Conservation (phyloP, 1,140 invertebrate species). For the Drosophila tsacasi region DNA sequence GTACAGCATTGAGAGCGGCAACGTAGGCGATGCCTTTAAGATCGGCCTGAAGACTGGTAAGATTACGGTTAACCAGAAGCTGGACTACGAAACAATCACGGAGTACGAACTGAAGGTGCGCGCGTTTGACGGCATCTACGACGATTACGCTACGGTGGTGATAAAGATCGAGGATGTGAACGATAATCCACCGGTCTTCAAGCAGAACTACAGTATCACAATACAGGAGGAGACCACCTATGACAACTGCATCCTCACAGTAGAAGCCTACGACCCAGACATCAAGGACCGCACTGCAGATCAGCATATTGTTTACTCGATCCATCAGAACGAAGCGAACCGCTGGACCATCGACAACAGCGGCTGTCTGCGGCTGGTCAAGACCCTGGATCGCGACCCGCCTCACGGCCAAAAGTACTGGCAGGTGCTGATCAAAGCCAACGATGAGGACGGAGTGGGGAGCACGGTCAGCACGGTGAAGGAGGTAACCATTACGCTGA, state of each 20-base stretch:
- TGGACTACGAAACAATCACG: constrained; percentile 95
- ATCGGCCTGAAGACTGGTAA: constrained; percentile 92
- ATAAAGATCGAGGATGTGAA: constrained; percentile 94
- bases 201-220: constrained; percentile 88
- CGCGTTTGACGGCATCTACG: constrained; percentile 92
- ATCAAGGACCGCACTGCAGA: constrained; percentile 90
- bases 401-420: constrained; percentile 93
- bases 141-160: constrained; percentile 90
- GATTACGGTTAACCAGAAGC: constrained; percentile 90
- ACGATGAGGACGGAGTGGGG: constrained; percentile 92
- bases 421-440: constrained; percentile 93
- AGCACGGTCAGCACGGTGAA: constrained; percentile 87
- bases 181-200: constrained; percentile 93
- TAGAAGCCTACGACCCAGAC: constrained; percentile 94
- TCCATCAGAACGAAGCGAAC: constrained; percentile 89
- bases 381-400: constrained; percentile 94
- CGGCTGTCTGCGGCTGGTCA: constrained; percentile 91
- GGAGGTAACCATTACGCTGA: constrained; percentile 91
- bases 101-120: constrained; percentile 91
- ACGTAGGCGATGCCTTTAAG: constrained; percentile 91
- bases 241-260: constrained; percentile 88
- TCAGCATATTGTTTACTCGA: constrained; percentile 92
- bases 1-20: constrained; percentile 92
- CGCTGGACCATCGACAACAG: constrained; percentile 89
- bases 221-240: constrained; percentile 90